phyloP scores from a whole-genome alignment of 1,140 invertebrate genomes.

The Megalopta genalis region DNA sequence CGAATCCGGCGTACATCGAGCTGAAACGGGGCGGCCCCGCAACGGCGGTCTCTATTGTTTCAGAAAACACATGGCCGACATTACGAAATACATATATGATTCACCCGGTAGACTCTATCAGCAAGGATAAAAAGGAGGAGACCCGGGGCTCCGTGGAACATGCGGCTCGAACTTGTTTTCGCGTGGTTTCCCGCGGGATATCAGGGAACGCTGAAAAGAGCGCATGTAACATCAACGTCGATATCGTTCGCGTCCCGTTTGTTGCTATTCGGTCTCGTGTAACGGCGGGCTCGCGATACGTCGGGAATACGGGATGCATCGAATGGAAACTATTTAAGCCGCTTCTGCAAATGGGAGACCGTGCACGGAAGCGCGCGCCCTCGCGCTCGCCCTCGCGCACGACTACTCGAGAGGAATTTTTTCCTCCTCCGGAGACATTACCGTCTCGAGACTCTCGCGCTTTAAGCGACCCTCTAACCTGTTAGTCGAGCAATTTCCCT shows the following conservation, averaged over 20 bases:
- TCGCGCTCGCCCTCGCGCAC: too few species aligned
- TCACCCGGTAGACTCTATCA: background rate
- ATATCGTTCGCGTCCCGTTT: slow-evolving; percentile 39
- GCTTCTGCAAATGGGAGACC: background rate
- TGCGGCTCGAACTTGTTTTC: slow-evolving; percentile 32
- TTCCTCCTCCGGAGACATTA: background rate
- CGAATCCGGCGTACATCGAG: too few species aligned
- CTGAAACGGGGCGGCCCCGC: background rate
- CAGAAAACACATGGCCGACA: background rate
- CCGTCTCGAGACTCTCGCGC: slow-evolving; percentile 1
- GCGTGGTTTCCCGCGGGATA: slow-evolving; percentile 44
- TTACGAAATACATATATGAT: slow-evolving; percentile 36
- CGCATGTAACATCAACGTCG: slow-evolving; percentile 41
- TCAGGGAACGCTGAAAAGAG: slow-evolving; percentile 36
- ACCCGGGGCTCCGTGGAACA: slow-evolving; percentile 15
- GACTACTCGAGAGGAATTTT: too few species aligned
- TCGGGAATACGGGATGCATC: slow-evolving; percentile 9
- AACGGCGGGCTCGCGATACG: slow-evolving; percentile 27
- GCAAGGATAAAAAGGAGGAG: slow-evolving; percentile 40
- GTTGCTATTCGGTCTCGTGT: slow-evolving; percentile 29
- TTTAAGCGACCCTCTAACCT: background rate
- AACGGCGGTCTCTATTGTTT: background rate
- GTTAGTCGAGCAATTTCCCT: background rate
- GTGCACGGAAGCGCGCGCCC: background rate
- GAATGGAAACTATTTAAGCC: slow-evolving; percentile 39